phyloP scores from a whole-genome alignment of 2,797 vertebrate genomes.

The Aeoliscus strigatus region DNA sequence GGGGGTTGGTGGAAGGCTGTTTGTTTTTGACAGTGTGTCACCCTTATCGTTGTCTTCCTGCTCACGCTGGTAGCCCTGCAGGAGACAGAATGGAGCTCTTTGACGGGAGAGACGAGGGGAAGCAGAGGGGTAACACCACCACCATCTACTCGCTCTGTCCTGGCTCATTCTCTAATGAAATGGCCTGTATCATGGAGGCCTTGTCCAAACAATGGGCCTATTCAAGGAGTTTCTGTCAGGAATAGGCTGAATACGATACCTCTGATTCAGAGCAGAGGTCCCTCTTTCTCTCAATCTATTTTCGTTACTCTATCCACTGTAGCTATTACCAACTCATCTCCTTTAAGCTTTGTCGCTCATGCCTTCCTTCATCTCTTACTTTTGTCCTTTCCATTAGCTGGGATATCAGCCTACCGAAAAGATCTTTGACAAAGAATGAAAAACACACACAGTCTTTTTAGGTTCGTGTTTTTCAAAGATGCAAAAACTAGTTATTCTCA shows the following conservation, averaged over 20 bases:
- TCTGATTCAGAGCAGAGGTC: conserved; percentile 64
- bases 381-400: background rate
- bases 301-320: conserved; percentile 33
- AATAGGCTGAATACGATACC: conserved; percentile 71
- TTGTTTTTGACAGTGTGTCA: conserved; percentile 57
- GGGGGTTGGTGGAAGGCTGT: conserved; percentile 54
- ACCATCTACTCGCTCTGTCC: conserved; percentile 57
- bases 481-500: conserved; percentile 12
- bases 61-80: conserved; percentile 61
- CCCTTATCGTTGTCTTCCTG: conserved; percentile 59
- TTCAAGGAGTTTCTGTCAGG: conserved; percentile 74
- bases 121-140: conserved; percentile 50
- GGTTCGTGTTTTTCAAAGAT: conserved; percentile 1
- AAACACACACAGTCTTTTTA: conserved; percentile 5
- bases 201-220: conserved; percentile 72
- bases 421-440: background rate
- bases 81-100: conserved; percentile 59
- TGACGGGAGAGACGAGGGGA: conserved; percentile 43
- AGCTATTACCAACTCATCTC: conserved; percentile 8
- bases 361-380: conserved; percentile 10
- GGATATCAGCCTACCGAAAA: conserved; percentile 3
- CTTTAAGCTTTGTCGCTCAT: no score
- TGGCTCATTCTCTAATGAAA: conserved; percentile 72
- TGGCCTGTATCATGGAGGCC: conserved; percentile 73
- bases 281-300: conserved; percentile 48